Percentiles rank a stretch among this genome's conserved stretches.
Evolutionary conservation across 2,797 vertebrate species (phyloP).

Genomic region (Myotis planiceps): DNA sequence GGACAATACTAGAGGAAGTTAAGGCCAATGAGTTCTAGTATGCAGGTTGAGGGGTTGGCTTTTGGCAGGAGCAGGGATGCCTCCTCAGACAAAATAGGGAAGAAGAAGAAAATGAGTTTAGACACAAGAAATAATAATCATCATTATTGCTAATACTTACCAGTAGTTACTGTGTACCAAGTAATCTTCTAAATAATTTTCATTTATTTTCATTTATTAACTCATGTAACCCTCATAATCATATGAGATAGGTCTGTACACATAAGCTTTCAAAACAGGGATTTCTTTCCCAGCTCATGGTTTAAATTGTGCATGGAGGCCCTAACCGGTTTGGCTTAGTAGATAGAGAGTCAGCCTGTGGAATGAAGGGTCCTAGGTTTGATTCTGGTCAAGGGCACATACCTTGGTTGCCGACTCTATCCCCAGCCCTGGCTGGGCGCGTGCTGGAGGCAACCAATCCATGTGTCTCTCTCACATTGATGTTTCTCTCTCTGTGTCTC

Average conservation of each 20-base stretch:
- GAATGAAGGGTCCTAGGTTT: no score
- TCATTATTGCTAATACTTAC: background rate
- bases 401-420: no score
- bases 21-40: background rate
- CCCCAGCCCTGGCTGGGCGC: no score
- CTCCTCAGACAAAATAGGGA: background rate
- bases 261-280: background rate
- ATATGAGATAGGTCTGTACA: background rate
- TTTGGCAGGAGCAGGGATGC: background rate
- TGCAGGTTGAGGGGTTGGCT: background rate
- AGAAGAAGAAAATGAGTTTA: background rate
- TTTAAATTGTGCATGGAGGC: background rate
- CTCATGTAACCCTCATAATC: background rate
- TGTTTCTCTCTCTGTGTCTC: no score
- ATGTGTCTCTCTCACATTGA: no score
- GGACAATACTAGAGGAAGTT: background rate
- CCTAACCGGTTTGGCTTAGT: no score
- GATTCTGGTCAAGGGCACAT: no score
- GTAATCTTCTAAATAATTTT: background rate
- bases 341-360: no score
- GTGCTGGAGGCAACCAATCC: no score
- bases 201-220: background rate
- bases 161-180: background rate
- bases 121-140: background rate
- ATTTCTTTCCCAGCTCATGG: background rate